Evolutionary conservation across 2,888 invertebrate species (phyloP), one percentile per base, ranked within the genome.

Genomic region (Drosophila pseudotakahashii): DNA sequence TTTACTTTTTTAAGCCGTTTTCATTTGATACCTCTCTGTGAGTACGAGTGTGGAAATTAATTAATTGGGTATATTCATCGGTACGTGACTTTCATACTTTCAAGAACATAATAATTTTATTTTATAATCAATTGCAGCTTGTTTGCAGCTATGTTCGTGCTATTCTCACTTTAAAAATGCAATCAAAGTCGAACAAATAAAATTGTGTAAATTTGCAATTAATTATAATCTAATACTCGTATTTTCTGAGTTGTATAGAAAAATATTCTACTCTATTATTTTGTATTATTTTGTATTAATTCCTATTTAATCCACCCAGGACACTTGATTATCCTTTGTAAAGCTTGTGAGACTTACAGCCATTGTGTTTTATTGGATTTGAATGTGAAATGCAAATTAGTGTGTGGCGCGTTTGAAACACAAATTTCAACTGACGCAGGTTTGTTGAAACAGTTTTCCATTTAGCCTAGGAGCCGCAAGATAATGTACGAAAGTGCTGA

Each of bases 401-500:
- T 81, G 90, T 89, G 84, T 90, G 81, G 67, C 72, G 77, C 87
- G 89, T 78, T 76, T 85, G 89, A 89, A 86, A 80, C 82, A 77
- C 79, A 84, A 77, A 83, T 78, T 80, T 79, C 83, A 81, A 91
- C 91, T 91, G 89, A 91, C 88, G 88, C 88, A 88, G 86, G 70
- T 83, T 69, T 75, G 69, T 58, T 62, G 73, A 82, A 85, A 80
- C 77, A 76, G 81, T 84, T 89, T 91, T 90, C 89, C 88, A 91
- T 89, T 88, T 91, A 86, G 89, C 78, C 84, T 82, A 78, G 69
- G 71, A 75, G 73, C 62, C 55, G 37, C 50, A 58, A 76, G 75
- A 81, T 76, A 80, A 77, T 81, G 69, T 76, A 68, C 64, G 69
- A 81, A 79, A 86, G 73, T 73, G 54, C 63, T 67, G 66, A 77